Percentiles rank a stretch among this genome's conserved stretches.
Evolutionary conservation across 2,888 invertebrate species (phyloP).

Genomic region (Clivina fossor): DNA sequence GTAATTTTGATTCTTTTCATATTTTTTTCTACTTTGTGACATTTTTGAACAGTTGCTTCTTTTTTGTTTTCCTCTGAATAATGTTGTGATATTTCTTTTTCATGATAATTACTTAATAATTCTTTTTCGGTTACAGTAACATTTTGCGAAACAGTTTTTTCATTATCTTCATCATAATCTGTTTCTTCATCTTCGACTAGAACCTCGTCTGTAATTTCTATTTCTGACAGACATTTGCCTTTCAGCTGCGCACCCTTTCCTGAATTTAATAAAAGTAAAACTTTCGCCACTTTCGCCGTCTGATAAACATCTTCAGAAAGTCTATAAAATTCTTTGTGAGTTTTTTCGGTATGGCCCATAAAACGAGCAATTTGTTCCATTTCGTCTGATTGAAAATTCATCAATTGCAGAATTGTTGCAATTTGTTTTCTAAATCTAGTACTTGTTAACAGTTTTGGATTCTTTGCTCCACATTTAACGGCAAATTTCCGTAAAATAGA

Average conservation of each 20-base stretch:
- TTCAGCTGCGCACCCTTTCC: conserved; percentile 23
- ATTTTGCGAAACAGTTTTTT: conserved; percentile 1
- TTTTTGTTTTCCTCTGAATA: no score
- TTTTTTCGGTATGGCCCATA: conserved; percentile 37
- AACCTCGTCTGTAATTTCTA: conserved; percentile 11
- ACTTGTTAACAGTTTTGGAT: conserved; percentile 32
- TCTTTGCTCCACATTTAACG: conserved; percentile 29
- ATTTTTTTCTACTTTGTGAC: no score
- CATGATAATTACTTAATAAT: no score
- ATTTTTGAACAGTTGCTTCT: no score
- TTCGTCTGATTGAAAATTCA: conserved; percentile 32
- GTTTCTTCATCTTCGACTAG: conserved; percentile 4
- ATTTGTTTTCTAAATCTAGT: conserved; percentile 36
- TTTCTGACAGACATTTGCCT: no score
- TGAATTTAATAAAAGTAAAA: conserved; percentile 20
- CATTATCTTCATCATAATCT: no score
- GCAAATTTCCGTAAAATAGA: conserved; percentile 36
- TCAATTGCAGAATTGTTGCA: conserved; percentile 34
- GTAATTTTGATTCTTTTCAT: no score
- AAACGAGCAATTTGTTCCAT: conserved; percentile 35
- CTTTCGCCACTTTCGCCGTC: conserved; percentile 30
- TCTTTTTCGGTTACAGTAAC: neutral
- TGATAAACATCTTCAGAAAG: conserved; percentile 33
- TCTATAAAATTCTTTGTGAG: conserved; percentile 37
- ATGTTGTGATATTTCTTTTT: no score